phyloP scores from a whole-genome alignment of 2,888 invertebrate genomes.

The Kuschelorhynchus macadamiae region DNA sequence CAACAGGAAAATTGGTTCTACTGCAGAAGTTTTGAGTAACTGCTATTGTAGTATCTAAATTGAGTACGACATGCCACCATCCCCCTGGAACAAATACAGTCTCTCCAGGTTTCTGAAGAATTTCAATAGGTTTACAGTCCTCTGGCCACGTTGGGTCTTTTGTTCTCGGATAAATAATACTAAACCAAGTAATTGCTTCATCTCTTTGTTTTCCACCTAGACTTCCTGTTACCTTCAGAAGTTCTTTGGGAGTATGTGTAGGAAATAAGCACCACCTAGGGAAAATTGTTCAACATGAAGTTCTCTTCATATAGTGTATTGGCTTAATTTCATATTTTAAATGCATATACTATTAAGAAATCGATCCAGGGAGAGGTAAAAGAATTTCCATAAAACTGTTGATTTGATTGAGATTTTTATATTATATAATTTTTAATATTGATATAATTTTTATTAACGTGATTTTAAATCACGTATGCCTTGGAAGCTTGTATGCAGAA shows the following conservation, averaged over 20 bases:
- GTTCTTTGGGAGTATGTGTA: conserved; percentile 94
- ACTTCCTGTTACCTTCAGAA: conserved; percentile 89
- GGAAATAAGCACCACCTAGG: conserved; percentile 97
- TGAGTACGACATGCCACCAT: conserved; percentile 99
- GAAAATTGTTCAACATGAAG: background rate
- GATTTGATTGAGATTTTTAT: too few species aligned
- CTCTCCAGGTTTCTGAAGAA: conserved; percentile 95
- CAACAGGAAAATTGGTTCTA: conserved; percentile 94
- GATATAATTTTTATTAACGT: too few species aligned
- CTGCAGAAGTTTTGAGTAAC: conserved; percentile 99
- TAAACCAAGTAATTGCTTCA: conserved; percentile 99
- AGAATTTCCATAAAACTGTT: too few species aligned
- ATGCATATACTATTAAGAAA: too few species aligned
- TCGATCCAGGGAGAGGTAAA: too few species aligned
- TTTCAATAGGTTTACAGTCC: conserved; percentile 93
- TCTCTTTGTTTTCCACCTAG: conserved; percentile 98
- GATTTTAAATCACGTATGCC: too few species aligned
- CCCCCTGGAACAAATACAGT: conserved; percentile 99
- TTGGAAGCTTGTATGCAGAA: too few species aligned
- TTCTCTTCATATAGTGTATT: background rate
- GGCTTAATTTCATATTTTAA: too few species aligned
- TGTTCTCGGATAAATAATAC: conserved; percentile 93
- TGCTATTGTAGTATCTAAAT: conserved; percentile 95
- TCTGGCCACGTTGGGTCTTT: conserved; percentile 91
- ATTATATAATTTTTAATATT: too few species aligned